phyloP scores from a whole-genome alignment of 2,797 vertebrate species.

The Ctenochaetus hawaiiensis region DNA sequence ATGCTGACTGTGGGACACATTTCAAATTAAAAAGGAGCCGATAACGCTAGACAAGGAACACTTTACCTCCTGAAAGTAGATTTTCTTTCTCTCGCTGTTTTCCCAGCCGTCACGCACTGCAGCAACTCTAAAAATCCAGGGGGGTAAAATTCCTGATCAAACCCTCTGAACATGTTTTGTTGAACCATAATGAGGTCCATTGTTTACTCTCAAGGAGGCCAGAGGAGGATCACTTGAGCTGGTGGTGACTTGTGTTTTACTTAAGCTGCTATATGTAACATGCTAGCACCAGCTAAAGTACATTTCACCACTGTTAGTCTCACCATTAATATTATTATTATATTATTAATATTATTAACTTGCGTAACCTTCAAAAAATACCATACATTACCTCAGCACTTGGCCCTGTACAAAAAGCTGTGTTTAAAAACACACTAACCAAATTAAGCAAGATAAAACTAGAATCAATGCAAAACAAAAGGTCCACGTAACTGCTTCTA shows the following conservation, averaged over 20 bases:
- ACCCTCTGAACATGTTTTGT: constrained; percentile 6
- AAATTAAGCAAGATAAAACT: too few species aligned
- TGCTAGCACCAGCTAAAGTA: too few species aligned
- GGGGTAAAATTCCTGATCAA: constrained; percentile 8
- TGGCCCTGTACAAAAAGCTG: too few species aligned
- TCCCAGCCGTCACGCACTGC: not conserved
- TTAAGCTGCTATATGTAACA: too few species aligned
- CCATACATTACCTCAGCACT: too few species aligned
- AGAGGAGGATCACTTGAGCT: not conserved
- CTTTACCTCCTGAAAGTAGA: constrained; percentile 32
- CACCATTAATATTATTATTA: too few species aligned
- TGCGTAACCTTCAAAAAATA: too few species aligned
- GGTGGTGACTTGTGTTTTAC: not conserved
- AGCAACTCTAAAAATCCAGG: constrained; percentile 19
- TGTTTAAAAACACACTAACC: too few species aligned
- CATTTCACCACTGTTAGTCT: too few species aligned
- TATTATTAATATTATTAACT: too few species aligned
- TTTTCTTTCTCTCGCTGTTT: not conserved
- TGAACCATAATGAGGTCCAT: not conserved
- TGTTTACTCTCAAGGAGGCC: not conserved
- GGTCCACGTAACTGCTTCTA: too few species aligned
- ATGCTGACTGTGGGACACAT: constrained; percentile 21
- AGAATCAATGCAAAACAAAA: too few species aligned
- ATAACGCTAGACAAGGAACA: constrained; percentile 36
- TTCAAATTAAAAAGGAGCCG: constrained; percentile 57